Percentiles rank a stretch among this genome's conserved stretches.
phyloP scores from a whole-genome alignment of 2,888 invertebrate genomes.

The Cephus rjabovi region DNA sequence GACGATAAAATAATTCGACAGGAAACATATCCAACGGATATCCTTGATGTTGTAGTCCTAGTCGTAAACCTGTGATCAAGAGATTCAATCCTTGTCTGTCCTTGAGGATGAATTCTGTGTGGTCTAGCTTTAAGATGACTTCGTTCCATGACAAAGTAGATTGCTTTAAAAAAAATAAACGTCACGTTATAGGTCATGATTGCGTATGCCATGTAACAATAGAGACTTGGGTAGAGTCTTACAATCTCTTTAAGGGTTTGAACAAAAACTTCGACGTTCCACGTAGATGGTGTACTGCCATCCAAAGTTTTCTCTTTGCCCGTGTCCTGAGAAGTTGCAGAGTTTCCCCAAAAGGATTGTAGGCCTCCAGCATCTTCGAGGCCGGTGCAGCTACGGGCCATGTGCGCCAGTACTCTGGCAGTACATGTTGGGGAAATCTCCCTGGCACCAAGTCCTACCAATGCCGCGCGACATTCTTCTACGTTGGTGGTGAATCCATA shows the following conservation, averaged over 20 bases:
- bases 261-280: slow-evolving; percentile 95
- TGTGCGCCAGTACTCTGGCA: slow-evolving; percentile 86
- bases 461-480: slow-evolving; percentile 88
- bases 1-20: slow-evolving; percentile 87
- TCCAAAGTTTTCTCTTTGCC: slow-evolving; percentile 61
- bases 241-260: slow-evolving; percentile 91
- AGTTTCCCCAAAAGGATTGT: slow-evolving; percentile 70
- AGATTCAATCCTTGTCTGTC: slow-evolving; percentile 88
- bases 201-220: neutral
- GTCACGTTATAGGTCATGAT: neutral
- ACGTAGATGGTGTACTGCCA: slow-evolving; percentile 70
- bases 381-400: slow-evolving; percentile 86
- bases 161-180: slow-evolving; percentile 52
- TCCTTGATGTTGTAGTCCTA: slow-evolving; percentile 83
- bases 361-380: slow-evolving; percentile 72
- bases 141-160: slow-evolving; percentile 93
- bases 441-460: slow-evolving; percentile 84
- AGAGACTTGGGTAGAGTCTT: slow-evolving; percentile 38
- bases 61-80: slow-evolving; percentile 83
- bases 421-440: slow-evolving; percentile 87
- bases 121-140: slow-evolving; percentile 91
- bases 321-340: slow-evolving; percentile 71
- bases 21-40: slow-evolving; percentile 83
- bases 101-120: slow-evolving; percentile 88
- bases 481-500: slow-evolving; percentile 87